Base-by-base conservation (phyloP, 2,797 vertebrate genomes). In the Margarornis squamiger region DNA sequence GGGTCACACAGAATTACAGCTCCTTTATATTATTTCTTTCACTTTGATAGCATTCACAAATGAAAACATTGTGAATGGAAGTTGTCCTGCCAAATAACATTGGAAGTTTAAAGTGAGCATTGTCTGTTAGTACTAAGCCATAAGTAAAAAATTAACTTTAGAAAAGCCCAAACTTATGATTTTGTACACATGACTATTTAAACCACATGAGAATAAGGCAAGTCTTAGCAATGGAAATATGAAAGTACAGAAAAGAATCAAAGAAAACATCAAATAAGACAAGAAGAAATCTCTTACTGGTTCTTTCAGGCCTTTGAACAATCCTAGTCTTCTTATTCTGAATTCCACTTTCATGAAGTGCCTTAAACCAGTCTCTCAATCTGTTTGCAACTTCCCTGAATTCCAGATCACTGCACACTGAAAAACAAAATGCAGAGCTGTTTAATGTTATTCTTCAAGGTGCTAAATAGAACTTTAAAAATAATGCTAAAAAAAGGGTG, bases 351-450 rank as follows among this genome's bases (percentile, higher is more conserved):
- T 99, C 99, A 29, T 99, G 99, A 87, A 99, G 98, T 66, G 99
- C 99, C 96, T 99, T 98, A 98, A 99, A 99, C 99, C 99, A 99
- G 85, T 99, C 99, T 96, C 98, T 98, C 90, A 99, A 96, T 90
- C 98, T 98, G 91, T 98, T 99, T 62, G 99, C 99, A 95, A 99
- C 98, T 95, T 99, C 99, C 89, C 98, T 98, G 97, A 99, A 98
- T 96, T 99, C 99, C 73, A 97, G 95, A 95, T 99, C 98, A 85
- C 98, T 98, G 97, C 99, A 99, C 10, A 97, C 99, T 99, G 93
- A 73, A 98, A 97, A 94, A 93, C 22, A 96, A 96, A 93, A 95
- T 16, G 5, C 18, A 83, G 49, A 94, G 32, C 15, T 73, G 23
- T 74, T 95, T 43, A 80, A 63, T 59, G 14, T 30, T 76, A 59